Evolutionary conservation across 2,888 invertebrate genomes (phyloP).

Genomic region (Camponotus fellah): DNA sequence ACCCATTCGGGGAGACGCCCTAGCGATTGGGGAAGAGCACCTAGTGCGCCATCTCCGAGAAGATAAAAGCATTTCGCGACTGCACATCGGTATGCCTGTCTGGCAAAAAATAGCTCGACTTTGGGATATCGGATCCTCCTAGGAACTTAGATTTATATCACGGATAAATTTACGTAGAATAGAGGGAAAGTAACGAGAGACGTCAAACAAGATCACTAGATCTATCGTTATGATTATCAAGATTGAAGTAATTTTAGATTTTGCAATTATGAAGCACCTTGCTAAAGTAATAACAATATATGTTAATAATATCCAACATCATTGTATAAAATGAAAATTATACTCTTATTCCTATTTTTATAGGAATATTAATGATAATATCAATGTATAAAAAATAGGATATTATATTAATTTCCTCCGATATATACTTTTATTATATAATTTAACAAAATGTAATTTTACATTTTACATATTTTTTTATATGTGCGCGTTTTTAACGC

Average conservation of each 20-base stretch:
- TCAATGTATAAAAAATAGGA: no score
- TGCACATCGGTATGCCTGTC: slow-evolving; percentile 58
- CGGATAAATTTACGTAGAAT: not conserved
- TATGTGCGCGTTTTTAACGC: not conserved
- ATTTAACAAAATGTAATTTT: no score
- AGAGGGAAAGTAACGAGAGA: not conserved
- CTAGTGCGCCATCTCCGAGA: slow-evolving; percentile 84
- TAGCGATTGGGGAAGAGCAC: slow-evolving; percentile 81
- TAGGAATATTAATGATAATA: no score
- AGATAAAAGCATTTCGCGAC: slow-evolving; percentile 77
- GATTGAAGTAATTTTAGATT: not conserved
- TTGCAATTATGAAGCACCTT: not conserved
- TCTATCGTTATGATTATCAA: not conserved
- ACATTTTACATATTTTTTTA: not conserved
- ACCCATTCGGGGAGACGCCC: slow-evolving; percentile 78
- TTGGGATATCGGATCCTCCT: not conserved
- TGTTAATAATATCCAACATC: not conserved
- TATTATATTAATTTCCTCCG: no score
- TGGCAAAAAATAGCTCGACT: not conserved
- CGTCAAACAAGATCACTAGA: not conserved
- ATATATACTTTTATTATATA: no score
- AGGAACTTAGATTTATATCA: not conserved
- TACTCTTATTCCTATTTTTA: no score
- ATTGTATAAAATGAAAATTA: not conserved
- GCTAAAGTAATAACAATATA: not conserved